Conservation (phyloP, 1,140 invertebrate genomes). For the Drosophila aff. region DNA sequence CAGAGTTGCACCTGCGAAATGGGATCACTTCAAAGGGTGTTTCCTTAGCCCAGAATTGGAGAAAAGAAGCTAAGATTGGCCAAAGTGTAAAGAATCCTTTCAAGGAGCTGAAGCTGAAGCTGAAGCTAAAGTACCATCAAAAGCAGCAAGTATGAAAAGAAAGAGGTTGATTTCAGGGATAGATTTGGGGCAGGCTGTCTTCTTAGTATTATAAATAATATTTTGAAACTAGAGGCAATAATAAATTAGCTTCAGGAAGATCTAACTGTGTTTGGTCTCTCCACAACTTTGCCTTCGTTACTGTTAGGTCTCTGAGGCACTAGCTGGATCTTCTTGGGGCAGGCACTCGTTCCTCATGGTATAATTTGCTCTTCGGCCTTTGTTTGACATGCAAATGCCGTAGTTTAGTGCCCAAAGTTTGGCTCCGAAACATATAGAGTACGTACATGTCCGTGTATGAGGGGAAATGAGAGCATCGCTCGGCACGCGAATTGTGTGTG, state of each 20-base stretch:
- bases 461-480: constrained; percentile 47
- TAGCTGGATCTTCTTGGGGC: constrained; percentile 9
- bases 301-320: not conserved
- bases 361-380: constrained; percentile 26
- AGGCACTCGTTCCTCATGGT: constrained; percentile 1
- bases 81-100: not conserved
- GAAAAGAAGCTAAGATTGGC: not conserved
- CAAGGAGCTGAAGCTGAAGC: not conserved
- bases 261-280: not conserved
- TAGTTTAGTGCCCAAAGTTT: constrained; percentile 37
- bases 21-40: constrained; percentile 10
- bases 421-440: constrained; percentile 17
- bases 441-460: not conserved
- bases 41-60: not conserved
- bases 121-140: not conserved
- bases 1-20: constrained; percentile 8
- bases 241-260: not conserved
- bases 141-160: not conserved
- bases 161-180: not conserved
- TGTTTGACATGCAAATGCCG: constrained; percentile 60
- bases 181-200: not conserved
- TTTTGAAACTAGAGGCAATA: not conserved
- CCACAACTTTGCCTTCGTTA: not conserved
- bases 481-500: constrained; percentile 43
- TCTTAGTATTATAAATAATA: not conserved